Evolutionary conservation across 2,888 invertebrate species (phyloP), one percentile per base, ranked within the genome.

Genomic region (Subacronicta megacephala): DNA sequence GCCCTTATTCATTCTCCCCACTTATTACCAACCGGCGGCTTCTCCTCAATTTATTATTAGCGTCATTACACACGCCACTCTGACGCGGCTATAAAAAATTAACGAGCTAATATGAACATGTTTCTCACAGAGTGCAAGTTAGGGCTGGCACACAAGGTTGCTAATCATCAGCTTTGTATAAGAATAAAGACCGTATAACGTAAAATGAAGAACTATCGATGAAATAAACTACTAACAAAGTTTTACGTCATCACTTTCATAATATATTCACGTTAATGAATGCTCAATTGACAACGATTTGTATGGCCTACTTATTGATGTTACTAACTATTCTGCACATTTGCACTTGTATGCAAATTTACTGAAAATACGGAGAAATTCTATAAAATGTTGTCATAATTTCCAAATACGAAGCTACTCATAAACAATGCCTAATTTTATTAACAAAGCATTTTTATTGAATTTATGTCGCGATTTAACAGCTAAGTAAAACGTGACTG

Each of bases 81-180:
- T 72, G 67, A 56, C 46, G 50, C 40, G 47, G 46, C 40, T 20
- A 57, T 72, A 68, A 72, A 72, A 72, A 76, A 62, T 45, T 63
- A 51, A 73, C 50, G 70, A 62, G 63, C 45, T 46, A 43, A 68
- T 60, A 54, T 55, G 57, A 63, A 52, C 57, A 58, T 40, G 56
- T 53, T 68, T 68, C 50, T 68, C 55, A 55, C 59, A 50, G 33
- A 43, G 29, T 13, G 15, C 38, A 37, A 17, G 41, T 50, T 56
- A 64, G 46, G 9, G 31, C 15, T 40, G 7, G 31, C 16, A 7
- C 18, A 17, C 3, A 15, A 7, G 2, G 23, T 26, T 26, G 7
- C 26, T 10, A 26, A 26, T 26, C 26, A 10, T 26, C 26, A 26
- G 26, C 3, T 23, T 23, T 10, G 10, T 26, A 26, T 26, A 10